These are phyloP conservation scores for Pollenia angustigena DNA, from an alignment of 2,888 invertebrate species.

Conservation along the genomic window DNA sequence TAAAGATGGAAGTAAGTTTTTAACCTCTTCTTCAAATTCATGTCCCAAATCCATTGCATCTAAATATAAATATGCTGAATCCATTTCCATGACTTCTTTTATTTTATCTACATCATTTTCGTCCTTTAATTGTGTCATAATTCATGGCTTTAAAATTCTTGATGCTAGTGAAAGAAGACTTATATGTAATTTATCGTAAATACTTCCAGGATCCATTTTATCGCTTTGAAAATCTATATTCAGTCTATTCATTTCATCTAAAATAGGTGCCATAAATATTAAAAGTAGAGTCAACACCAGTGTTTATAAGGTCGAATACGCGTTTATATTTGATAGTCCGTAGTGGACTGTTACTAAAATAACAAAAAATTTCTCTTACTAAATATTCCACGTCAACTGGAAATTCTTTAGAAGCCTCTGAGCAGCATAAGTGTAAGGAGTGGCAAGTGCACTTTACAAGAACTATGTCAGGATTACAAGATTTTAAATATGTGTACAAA, in stretches of 20 bases:
- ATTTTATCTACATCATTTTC: no score
- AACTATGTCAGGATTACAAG: no score
- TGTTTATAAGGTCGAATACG: conserved; percentile 10
- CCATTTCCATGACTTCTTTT: no score
- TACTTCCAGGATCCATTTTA: not conserved
- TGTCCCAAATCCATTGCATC: no score
- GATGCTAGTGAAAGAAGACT: not conserved
- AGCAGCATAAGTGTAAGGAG: conserved; percentile 1
- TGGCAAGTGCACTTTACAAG: no score
- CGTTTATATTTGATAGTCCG: conserved; percentile 19
- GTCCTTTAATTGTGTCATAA: no score
- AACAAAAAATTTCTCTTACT: conserved; percentile 19
- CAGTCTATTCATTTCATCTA: not conserved
- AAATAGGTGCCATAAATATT: conserved; percentile 1
- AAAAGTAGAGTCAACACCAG: conserved; percentile 2
- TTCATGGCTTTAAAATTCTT: no score
- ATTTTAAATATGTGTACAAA: no score
- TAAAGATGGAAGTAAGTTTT: no score
- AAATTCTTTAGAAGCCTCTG: conserved; percentile 19
- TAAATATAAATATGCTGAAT: no score
- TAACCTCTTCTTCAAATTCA: no score
- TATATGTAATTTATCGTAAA: conserved; percentile 6
- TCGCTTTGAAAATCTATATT: conserved; percentile 10
- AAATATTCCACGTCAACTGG: not conserved
- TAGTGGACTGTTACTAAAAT: conserved; percentile 23